These are phyloP conservation scores for Ceratitis capitata DNA, from an alignment of 1,140 invertebrate genomes.

Conservation along the genomic window DNA sequence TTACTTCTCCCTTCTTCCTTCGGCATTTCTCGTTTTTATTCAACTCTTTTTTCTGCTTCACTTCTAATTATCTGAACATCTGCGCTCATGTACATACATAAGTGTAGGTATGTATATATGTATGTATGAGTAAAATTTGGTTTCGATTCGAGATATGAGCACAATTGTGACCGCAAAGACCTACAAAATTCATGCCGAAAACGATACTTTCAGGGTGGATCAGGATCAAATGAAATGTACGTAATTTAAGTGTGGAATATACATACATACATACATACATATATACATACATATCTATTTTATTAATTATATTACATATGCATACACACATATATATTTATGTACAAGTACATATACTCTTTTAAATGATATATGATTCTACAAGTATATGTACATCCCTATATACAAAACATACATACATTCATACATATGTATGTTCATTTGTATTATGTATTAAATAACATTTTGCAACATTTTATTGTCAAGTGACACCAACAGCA, in stretches of 20 bases:
- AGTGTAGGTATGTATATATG: background rate
- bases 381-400: background rate
- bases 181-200: background rate
- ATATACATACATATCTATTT: background rate
- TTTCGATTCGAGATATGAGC: background rate
- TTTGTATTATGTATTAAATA: background rate
- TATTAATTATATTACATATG: background rate
- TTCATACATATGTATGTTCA: background rate
- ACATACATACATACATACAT: background rate
- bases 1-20: no score
- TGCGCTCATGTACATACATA: background rate
- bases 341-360: background rate
- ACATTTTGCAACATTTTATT: conserved; percentile 10
- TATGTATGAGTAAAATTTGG: background rate
- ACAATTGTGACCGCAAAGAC: conserved; percentile 31
- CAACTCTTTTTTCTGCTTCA: background rate
- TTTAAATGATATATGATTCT: no score
- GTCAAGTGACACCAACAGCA: conserved; percentile 10
- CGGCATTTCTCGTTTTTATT: no score
- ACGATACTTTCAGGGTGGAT: background rate
- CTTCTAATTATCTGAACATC: background rate
- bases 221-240: background rate
- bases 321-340: background rate
- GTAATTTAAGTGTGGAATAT: background rate
- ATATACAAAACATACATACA: background rate